These are phyloP conservation scores for Trichopria drosophilae DNA, from an alignment of 2,888 invertebrate species.

Conservation along the genomic window DNA sequence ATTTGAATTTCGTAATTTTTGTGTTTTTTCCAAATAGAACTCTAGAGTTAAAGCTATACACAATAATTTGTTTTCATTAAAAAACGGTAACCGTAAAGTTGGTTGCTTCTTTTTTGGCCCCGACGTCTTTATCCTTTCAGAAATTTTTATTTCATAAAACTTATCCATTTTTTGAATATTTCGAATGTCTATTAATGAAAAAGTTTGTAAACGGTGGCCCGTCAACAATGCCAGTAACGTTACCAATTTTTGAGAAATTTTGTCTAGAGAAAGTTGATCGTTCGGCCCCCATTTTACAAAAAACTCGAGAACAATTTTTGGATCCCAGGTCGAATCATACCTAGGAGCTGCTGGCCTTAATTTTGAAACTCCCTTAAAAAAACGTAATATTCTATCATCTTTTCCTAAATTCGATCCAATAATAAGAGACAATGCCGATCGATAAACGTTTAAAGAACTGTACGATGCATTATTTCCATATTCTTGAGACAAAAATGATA, in stretches of 20 bases:
- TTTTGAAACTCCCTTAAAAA: slow-evolving; percentile 28
- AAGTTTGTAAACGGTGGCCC: slow-evolving; percentile 11
- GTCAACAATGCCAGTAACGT: slow-evolving; percentile 15
- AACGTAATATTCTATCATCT: slow-evolving; percentile 14
- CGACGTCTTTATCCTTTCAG: slow-evolving; percentile 10
- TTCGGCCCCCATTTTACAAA: slow-evolving; percentile 8
- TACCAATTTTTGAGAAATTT: slow-evolving; percentile 7
- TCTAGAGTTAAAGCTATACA: slow-evolving; percentile 1
- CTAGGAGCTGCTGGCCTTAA: slow-evolving; percentile 24
- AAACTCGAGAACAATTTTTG: slow-evolving; percentile 15
- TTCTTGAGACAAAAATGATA: slow-evolving; percentile 7
- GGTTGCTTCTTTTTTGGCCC: slow-evolving; percentile 2
- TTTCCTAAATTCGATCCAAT: slow-evolving; percentile 5
- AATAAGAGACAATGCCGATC: slow-evolving; percentile 26
- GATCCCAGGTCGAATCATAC: slow-evolving; percentile 28
- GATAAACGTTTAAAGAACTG: slow-evolving; percentile 18
- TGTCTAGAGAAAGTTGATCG: slow-evolving; percentile 6
- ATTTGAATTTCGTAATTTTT: not conserved
- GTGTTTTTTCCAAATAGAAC: slow-evolving; percentile 6
- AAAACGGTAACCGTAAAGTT: slow-evolving; percentile 1
- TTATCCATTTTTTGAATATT: slow-evolving; percentile 6
- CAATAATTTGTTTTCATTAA: not conserved
- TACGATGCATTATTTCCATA: slow-evolving; percentile 21
- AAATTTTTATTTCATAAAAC: slow-evolving; percentile 5
- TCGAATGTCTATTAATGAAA: not conserved